Conservation (phyloP, 2,113 vertebrate species). For the Paedocypris sp. region DNA sequence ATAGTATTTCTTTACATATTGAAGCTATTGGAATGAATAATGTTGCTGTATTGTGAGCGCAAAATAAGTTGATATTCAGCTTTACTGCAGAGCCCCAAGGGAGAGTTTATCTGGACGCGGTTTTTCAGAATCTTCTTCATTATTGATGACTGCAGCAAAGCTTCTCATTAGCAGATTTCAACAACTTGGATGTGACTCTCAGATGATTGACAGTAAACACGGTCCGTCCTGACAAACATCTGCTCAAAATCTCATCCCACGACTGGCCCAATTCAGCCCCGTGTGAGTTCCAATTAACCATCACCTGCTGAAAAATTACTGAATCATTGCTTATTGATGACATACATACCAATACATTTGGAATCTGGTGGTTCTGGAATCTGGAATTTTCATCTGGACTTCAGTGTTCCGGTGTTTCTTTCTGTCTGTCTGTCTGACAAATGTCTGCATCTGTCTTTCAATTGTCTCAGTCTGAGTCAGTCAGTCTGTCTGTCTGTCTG, state of each 20-base stretch:
- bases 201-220: conserved; percentile 57
- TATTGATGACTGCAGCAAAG: conserved; percentile 54
- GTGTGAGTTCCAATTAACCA: too few relatives aligned
- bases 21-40: conserved; percentile 16
- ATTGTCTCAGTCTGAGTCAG: too few relatives aligned
- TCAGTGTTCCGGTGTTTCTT: too few relatives aligned
- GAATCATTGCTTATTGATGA: too few relatives aligned
- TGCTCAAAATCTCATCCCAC: conserved; percentile 22
- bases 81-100: conserved; percentile 41
- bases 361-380: too few relatives aligned
- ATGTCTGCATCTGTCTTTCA: too few relatives aligned
- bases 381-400: too few relatives aligned
- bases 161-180: conserved; percentile 60
- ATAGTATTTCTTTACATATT: too few relatives aligned
- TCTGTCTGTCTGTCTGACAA: too few relatives aligned
- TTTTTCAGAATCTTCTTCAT: conserved; percentile 47
- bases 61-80: conserved; percentile 38
- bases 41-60: conserved; percentile 11
- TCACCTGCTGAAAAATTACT: too few relatives aligned
- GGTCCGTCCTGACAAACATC: conserved; percentile 54
- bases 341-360: too few relatives aligned
- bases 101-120: conserved; percentile 43
- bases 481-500: too few relatives aligned
- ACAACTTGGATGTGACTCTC: conserved; percentile 37
- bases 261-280: neutral